A percentile compares a stretch with the other conserved stretches of the same genome.
Conservation (phyloP, 2,888 invertebrate genomes). For the Catocala sponsa region DNA sequence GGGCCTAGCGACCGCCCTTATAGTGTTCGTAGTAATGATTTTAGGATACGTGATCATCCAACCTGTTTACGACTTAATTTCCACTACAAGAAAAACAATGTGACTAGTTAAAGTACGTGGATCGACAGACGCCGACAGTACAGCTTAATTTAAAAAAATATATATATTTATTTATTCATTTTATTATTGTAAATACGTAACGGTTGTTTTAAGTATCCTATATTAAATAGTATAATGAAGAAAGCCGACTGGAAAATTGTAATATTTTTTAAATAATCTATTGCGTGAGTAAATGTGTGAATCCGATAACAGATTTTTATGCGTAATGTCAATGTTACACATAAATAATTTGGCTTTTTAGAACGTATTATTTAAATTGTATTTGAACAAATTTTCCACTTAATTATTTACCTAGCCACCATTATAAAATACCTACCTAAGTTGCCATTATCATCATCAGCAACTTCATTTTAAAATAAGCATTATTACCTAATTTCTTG, state of each 20-base stretch:
- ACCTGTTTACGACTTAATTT: slow-evolving; percentile 73
- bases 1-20: slow-evolving; percentile 71
- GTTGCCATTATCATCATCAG: neutral
- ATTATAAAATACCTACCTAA: neutral
- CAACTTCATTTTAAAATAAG: neutral
- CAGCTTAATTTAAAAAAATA: slow-evolving; percentile 58
- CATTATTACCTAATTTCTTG: neutral
- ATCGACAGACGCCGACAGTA: slow-evolving; percentile 70
- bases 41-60: slow-evolving; percentile 73
- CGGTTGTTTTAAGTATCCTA: neutral
- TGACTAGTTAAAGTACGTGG: slow-evolving; percentile 69
- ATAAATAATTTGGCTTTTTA: slow-evolving; percentile 60
- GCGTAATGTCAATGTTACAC: slow-evolving; percentile 68
- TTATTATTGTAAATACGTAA: slow-evolving; percentile 12
- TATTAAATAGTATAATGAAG: neutral
- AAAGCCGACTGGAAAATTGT: neutral
- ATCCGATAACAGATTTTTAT: slow-evolving; percentile 62
- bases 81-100: slow-evolving; percentile 69
- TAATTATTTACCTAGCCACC: neutral
- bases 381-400: neutral
- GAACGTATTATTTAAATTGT: neutral
- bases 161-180: neutral
- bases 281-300: slow-evolving; percentile 5
- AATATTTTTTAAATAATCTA: neutral
- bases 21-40: slow-evolving; percentile 70